Conservation (phyloP, 2,113 vertebrate species). For the Hyperoodon ampullatus region DNA sequence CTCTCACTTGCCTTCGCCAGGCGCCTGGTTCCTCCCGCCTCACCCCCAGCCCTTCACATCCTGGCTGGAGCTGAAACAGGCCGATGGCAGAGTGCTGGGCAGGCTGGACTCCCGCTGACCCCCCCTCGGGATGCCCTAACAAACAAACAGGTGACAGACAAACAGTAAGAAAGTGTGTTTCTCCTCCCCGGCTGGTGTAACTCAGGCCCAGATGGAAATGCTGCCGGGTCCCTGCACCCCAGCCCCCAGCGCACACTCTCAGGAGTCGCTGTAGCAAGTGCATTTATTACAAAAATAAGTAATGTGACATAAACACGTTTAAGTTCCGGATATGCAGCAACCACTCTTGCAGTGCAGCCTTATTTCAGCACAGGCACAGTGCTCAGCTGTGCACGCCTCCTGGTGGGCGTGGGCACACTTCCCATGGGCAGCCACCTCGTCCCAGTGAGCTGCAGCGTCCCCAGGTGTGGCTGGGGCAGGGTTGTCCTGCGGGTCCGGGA, state of each 20-base stretch:
- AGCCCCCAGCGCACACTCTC: background rate
- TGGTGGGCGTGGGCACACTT: background rate
- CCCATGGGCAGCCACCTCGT: no score
- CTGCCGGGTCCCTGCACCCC: background rate
- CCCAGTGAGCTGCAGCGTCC: no score
- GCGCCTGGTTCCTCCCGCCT: background rate
- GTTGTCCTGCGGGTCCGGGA: no score
- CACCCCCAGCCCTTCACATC: background rate
- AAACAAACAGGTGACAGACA: no score
- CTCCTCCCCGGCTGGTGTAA: no score
- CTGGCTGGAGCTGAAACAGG: background rate
- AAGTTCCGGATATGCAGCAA: no score
- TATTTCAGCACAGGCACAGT: background rate
- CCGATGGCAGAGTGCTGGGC: background rate
- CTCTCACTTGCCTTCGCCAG: background rate
- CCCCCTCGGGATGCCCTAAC: no score
- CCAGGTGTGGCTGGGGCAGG: no score
- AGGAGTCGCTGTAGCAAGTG: background rate
- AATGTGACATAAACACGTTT: no score
- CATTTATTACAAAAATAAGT: constrained; percentile 53
- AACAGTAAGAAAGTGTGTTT: no score
- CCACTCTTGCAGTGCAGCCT: no score
- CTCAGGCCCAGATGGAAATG: background rate
- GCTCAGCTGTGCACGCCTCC: background rate
- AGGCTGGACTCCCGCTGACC: background rate